Conservation (phyloP, 2,888 invertebrate species). For the Phyto melanocephala region DNA sequence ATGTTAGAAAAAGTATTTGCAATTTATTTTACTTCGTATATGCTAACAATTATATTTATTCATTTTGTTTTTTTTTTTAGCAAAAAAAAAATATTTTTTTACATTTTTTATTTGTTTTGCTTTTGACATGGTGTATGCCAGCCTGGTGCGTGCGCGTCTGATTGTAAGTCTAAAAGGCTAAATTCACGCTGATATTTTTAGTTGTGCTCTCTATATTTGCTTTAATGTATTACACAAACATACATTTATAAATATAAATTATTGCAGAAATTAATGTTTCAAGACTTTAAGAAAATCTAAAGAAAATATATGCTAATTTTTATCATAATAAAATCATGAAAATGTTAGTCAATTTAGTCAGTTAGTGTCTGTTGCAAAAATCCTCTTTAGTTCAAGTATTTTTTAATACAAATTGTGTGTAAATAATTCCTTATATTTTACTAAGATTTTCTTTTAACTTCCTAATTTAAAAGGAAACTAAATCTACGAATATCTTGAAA, state of each 20-base stretch:
- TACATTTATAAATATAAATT: background rate
- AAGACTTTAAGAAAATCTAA: background rate
- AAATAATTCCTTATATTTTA: no score
- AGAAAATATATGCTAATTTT: background rate
- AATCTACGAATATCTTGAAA: no score
- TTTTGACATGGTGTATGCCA: background rate
- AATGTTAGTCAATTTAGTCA: no score
- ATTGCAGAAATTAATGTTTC: slow-evolving; percentile 33
- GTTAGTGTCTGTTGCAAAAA: background rate
- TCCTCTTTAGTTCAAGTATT: slow-evolving; percentile 19
- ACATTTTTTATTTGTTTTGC: background rate
- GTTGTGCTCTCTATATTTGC: slow-evolving; percentile 20
- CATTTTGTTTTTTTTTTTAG: background rate
- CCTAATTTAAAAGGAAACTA: no score
- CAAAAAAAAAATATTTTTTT: background rate
- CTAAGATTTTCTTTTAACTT: no score
- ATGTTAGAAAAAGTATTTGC: slow-evolving; percentile 10
- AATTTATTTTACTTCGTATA: background rate
- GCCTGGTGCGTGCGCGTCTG: slow-evolving; percentile 63
- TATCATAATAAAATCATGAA: background rate
- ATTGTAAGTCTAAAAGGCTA: slow-evolving; percentile 60
- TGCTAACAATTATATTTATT: slow-evolving; percentile 30
- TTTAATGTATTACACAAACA: background rate
- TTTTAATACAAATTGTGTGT: background rate
- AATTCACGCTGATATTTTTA: slow-evolving; percentile 53